phyloP scores from a whole-genome alignment of 2,113 vertebrate species.

The human region DNA sequence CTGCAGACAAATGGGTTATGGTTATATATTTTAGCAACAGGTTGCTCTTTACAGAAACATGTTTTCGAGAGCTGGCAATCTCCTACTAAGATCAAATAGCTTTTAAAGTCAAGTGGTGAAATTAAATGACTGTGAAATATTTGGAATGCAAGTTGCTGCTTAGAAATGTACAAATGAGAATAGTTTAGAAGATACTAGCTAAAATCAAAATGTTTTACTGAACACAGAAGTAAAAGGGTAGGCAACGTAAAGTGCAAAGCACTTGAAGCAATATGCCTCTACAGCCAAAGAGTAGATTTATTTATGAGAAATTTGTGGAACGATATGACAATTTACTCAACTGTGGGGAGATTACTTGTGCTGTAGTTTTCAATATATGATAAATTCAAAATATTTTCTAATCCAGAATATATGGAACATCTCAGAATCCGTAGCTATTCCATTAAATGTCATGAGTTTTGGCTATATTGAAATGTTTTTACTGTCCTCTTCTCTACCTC shows the following conservation, averaged over 20 bases:
- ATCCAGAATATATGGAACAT: background rate
- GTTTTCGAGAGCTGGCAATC: conserved; percentile 19
- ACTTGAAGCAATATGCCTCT: background rate
- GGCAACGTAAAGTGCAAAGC: background rate
- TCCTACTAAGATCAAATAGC: conserved; percentile 41
- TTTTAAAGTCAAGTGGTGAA: conserved; percentile 36
- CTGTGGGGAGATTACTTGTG: background rate
- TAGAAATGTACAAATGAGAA: conserved; percentile 41
- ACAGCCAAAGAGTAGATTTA: background rate
- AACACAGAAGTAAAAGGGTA: conserved; percentile 23
- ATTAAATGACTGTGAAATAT: conserved; percentile 46
- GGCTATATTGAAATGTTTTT: background rate
- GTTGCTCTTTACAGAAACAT: background rate
- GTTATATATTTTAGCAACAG: background rate
- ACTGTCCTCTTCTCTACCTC: background rate
- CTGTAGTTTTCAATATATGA: background rate
- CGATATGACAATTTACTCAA: background rate
- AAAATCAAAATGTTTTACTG: conserved; percentile 38
- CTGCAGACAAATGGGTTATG: background rate
- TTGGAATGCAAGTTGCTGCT: conserved; percentile 39
- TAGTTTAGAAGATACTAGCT: background rate
- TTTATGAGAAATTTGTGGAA: background rate
- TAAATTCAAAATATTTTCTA: conserved; percentile 12
- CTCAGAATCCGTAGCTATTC: background rate
- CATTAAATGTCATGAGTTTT: background rate